Evolutionary conservation across 1,140 invertebrate species (phyloP).

Genomic region (Phortica variegata): DNA sequence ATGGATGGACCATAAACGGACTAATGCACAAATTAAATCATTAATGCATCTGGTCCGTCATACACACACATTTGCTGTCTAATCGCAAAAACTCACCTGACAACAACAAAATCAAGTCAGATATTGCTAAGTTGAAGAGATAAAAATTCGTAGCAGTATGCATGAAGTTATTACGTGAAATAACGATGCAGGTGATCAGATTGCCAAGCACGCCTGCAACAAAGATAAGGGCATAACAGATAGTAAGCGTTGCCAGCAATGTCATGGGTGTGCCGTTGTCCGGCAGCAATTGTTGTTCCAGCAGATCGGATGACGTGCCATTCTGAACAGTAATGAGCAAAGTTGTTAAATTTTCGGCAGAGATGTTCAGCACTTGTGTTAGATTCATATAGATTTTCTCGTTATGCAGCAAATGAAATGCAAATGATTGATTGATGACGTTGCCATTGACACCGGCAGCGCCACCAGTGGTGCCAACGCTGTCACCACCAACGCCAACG

Average conservation of each 20-base stretch:
- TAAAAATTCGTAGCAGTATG: constrained; percentile 83
- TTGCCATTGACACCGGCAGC: too few species aligned
- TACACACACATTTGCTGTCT: too few species aligned
- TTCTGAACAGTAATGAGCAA: constrained; percentile 30
- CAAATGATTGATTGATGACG: too few species aligned
- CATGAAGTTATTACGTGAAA: constrained; percentile 75
- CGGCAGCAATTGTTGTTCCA: constrained; percentile 7
- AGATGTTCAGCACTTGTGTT: constrained; percentile 48
- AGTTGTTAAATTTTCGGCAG: constrained; percentile 46
- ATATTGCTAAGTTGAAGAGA: constrained; percentile 82
- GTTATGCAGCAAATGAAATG: constrained; percentile 36
- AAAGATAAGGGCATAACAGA: constrained; percentile 75
- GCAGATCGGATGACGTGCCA: constrained; percentile 9
- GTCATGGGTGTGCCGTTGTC: constrained; percentile 53
- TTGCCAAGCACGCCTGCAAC: constrained; percentile 80
- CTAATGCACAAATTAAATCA: too few species aligned
- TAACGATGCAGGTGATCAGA: constrained; percentile 81
- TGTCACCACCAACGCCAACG: too few species aligned
- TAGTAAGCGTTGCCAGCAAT: constrained; percentile 66
- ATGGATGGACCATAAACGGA: too few species aligned
- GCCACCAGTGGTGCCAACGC: too few species aligned
- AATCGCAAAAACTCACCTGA: constrained; percentile 58
- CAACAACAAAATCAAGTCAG: constrained; percentile 78
- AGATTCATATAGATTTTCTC: constrained; percentile 48
- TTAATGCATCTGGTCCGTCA: too few species aligned